These are phyloP conservation scores for Incurvaria masculella DNA, from an alignment of 2,888 invertebrate species.

Conservation along the genomic window DNA sequence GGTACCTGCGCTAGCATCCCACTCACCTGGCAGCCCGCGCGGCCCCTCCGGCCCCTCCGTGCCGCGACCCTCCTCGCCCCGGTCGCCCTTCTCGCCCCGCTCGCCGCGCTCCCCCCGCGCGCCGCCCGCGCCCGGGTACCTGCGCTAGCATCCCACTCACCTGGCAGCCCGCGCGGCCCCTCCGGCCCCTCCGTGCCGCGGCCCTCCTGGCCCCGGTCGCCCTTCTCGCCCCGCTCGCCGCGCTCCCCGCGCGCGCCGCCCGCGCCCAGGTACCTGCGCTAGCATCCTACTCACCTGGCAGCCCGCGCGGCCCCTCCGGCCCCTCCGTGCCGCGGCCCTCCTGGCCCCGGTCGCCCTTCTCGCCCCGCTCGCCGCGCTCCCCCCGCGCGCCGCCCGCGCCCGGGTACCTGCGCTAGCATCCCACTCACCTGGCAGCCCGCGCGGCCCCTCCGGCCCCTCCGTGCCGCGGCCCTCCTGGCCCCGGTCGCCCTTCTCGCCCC, in stretches of 20 bases:
- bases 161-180: conserved; percentile 67
- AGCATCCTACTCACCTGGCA: conserved; percentile 58
- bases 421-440: conserved; percentile 63
- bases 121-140: conserved; percentile 65
- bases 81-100: conserved; percentile 71
- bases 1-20: conserved; percentile 62
- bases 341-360: conserved; percentile 69
- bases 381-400: conserved; percentile 64
- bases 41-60: conserved; percentile 72
- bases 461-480: conserved; percentile 69
- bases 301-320: conserved; percentile 66
- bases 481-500: conserved; percentile 72
- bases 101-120: conserved; percentile 59
- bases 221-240: conserved; percentile 71
- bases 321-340: conserved; percentile 77
- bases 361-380: conserved; percentile 62
- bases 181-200: conserved; percentile 71
- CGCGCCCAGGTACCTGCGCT: conserved; percentile 65
- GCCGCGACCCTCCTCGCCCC: conserved; percentile 69
- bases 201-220: conserved; percentile 70
- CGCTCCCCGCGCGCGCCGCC: conserved; percentile 57
- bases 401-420: conserved; percentile 58
- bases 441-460: conserved; percentile 70
- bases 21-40: conserved; percentile 63
- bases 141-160: conserved; percentile 60